Evolutionary conservation across 2,888 invertebrate species (phyloP), one percentile per base, ranked within the genome.

Genomic region (Operophtera brumata): DNA sequence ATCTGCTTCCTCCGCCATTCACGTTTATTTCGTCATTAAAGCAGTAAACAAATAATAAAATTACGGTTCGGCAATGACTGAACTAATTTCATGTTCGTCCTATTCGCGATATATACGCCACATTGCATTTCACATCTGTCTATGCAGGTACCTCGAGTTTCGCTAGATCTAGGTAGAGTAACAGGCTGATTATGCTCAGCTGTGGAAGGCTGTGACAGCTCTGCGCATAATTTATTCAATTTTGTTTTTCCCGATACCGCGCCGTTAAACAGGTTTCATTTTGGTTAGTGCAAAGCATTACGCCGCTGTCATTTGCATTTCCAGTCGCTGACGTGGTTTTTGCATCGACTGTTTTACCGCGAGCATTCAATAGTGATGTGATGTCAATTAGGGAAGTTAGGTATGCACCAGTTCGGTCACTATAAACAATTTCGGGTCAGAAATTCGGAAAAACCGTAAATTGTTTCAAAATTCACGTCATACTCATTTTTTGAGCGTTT

Each of bases 311-410:
- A 49, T 42, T 47, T 41, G 43, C 37, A 54, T 54, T 58, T 58
- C 47, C 35, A 41, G 28, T 2, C 6, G 52, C 37, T 47, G 52
- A 48, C 48, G 47, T 40, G 52, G 57, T 52, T 57, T 52, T 52
- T 57, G 57, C 48, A 48, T 57, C 48, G 47, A 54, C 40, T 54
- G 44, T 58, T 58, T 58, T 58, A 40, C 57, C 50, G 53, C 42
- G 46, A n/a, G 47, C 39, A 14, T 52, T 47, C 56, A 48, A 52
- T 48, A 53, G 52, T 52, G 52, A 41, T 57, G 52, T 48, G 52
- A 41, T 57, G 52, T 37, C 26, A 36, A 41, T 35, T 52, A 55
- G 47, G 47, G 47, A 25, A n/a, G 12, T n/a, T 11, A 37, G 7
- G 12, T 7, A 12, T 14, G 14, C 9, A 34, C n/a, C 34, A 34